Conservation (phyloP, 2,888 invertebrate species). For the Blomia tropicalis region DNA sequence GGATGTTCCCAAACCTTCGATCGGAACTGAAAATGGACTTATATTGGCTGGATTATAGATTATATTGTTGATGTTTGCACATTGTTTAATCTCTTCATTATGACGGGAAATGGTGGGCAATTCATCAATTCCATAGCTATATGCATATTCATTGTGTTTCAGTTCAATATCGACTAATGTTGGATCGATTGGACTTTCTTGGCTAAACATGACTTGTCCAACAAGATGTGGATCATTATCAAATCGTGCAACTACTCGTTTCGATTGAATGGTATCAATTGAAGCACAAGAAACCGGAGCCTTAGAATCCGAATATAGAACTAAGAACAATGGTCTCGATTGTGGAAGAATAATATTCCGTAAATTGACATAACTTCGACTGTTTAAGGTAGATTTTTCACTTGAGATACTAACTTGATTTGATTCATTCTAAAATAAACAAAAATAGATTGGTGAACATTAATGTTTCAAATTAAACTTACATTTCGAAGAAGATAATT, state of each 20-base stretch:
- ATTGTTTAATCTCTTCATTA: slow-evolving; percentile 35
- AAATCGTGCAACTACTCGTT: slow-evolving; percentile 29
- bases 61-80: slow-evolving; percentile 50
- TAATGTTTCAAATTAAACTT: slow-evolving; percentile 21
- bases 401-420: slow-evolving; percentile 24
- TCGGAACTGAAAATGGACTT: slow-evolving; percentile 38
- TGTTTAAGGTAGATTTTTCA: slow-evolving; percentile 24
- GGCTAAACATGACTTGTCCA: slow-evolving; percentile 29
- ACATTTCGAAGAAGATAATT: slow-evolving; percentile 16
- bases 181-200: slow-evolving; percentile 30
- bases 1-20: slow-evolving; percentile 51
- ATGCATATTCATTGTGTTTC: slow-evolving; percentile 26
- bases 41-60: slow-evolving; percentile 55
- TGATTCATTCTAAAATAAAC: slow-evolving; percentile 25
- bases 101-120: slow-evolving; percentile 29
- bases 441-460: slow-evolving; percentile 25
- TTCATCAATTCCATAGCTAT: slow-evolving; percentile 31
- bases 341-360: slow-evolving; percentile 48
- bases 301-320: slow-evolving; percentile 1
- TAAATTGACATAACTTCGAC: slow-evolving; percentile 29
- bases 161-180: slow-evolving; percentile 41
- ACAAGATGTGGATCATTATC: slow-evolving; percentile 24
- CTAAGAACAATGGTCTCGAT: slow-evolving; percentile 42
- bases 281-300: slow-evolving; percentile 28
- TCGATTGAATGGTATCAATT: slow-evolving; percentile 26